Evolutionary conservation across 1,140 invertebrate species (phyloP), one percentile per base, ranked within the genome.

Genomic region (Ceratina japonica): DNA sequence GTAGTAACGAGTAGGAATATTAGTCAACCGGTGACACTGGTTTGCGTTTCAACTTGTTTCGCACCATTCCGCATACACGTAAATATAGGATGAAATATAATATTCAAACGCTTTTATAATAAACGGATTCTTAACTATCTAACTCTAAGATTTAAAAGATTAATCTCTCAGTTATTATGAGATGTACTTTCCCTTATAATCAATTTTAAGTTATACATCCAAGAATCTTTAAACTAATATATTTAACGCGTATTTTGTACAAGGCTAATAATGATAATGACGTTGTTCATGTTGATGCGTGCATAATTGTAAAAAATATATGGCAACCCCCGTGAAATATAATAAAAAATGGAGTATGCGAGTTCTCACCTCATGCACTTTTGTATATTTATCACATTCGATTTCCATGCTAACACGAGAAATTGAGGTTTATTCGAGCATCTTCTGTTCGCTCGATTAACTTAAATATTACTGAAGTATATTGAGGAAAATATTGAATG

Each of bases 1-100:
- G n/a, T n/a, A n/a, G n/a, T n/a, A 73, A 79, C 71, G 54, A 66
- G 77, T 74, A 74, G 71, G 77, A 79, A 59, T 74, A 79, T 79
- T 79, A 79, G 77, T 79, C 77, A 79, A 74, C 61, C 62, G 61
- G 52, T 66, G 62, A 79, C 71, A 52, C n/a, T 62, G 59, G 74
- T 64, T 44, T 16, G 37, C 70, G 52, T 59, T 74, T 74, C 70
- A 58, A 74, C 31, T 73, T 63, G 27, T 37, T n/a, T 20, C 13
- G n/a, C 31, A 18, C 20, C 61, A 63, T 72, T 72, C 18, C 18
- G 68, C 16, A 44, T 27, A 52, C 24, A 5, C 66, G 70, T 18
- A 74, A 73, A 79, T 79, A 79, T 73, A 74, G 31, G n/a, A 59
- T 52, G 54, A 51, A 79, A 74, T 61, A 31, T 44, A 51, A 59